Evolutionary conservation across 64 coral and sea anemone species (phyloP), one percentile per base, ranked within the genome.

Genomic region (Actinia equina): DNA sequence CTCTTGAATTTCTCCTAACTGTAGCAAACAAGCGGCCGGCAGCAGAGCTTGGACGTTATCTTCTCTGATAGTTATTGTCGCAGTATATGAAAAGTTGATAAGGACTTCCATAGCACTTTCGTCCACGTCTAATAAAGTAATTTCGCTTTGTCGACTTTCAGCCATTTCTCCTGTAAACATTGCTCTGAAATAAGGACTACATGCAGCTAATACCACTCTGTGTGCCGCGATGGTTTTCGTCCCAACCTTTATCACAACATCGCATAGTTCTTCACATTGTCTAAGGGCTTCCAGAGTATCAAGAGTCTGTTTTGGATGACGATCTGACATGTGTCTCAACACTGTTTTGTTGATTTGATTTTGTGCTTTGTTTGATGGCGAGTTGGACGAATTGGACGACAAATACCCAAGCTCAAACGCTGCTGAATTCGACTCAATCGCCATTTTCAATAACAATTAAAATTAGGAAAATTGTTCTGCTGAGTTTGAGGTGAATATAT

Each of bases 1-100:
- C 62, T 99, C 97, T 49, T 99, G 97, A 52, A 99, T 99, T 91
- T 99, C 97, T 46, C 93, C 89, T 59, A 99, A 86, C 44, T 99
- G 97, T 57, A 99, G 97, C 53, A 99, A 63, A 9, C 97, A 99
- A 79, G 97, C 97, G 2, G 97, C 97, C 23, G 97, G 97, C 70
- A 99, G 77, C 56, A 99, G 93, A 20, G 93, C 89, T 88, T 99
- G 97, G 18, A 99, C 97, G 63, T 99, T 99, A 11, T 80, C 77
- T 70, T 99, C 97, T 89, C 95, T 88, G 5, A 99, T 86, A 55
- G 90, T 95, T 44, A 99, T 95, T 10, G 90, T 86, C 10, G 93
- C 91, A 19, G 91, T 99, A 82, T 99, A 99, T 15, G 97, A 93
- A 51, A 99, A 99, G 55, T 87, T 85, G 83, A 99, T 87, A 9